Evolutionary conservation across 2,888 invertebrate genomes (phyloP).

Genomic region (Cataglyphis altisquamis): DNA sequence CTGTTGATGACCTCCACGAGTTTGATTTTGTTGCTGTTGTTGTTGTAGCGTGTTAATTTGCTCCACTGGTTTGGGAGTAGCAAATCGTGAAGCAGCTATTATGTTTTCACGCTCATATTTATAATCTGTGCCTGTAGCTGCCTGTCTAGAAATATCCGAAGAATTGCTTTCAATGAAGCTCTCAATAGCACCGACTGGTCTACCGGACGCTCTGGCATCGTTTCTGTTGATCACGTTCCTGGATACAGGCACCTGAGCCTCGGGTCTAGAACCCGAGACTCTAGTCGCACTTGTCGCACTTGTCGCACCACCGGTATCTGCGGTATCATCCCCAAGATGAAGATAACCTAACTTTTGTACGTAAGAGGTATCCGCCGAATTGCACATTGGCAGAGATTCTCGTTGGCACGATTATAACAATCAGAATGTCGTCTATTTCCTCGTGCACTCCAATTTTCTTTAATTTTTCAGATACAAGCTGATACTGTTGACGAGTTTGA

Average conservation of each 20-base stretch:
- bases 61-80: constrained; percentile 92
- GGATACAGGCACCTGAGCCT: constrained; percentile 84
- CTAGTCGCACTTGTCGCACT: constrained; percentile 65
- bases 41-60: constrained; percentile 87
- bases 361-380: constrained; percentile 84
- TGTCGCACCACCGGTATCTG: constrained; percentile 64
- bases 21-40: constrained; percentile 79
- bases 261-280: constrained; percentile 81
- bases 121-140: constrained; percentile 85
- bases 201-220: constrained; percentile 78
- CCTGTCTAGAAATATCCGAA: constrained; percentile 73
- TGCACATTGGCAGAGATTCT: constrained; percentile 83
- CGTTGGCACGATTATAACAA: constrained; percentile 42
- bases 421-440: constrained; percentile 16
- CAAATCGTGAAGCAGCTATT: constrained; percentile 92
- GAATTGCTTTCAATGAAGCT: constrained; percentile 87
- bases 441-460: background rate
- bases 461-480: background rate
- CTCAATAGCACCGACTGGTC: constrained; percentile 90
- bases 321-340: constrained; percentile 82
- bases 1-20: constrained; percentile 77
- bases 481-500: constrained; percentile 13
- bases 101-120: constrained; percentile 92
- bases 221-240: constrained; percentile 66
- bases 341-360: constrained; percentile 84